Base-by-base conservation (phyloP, 1,140 invertebrate species). In the Samia ricini region DNA sequence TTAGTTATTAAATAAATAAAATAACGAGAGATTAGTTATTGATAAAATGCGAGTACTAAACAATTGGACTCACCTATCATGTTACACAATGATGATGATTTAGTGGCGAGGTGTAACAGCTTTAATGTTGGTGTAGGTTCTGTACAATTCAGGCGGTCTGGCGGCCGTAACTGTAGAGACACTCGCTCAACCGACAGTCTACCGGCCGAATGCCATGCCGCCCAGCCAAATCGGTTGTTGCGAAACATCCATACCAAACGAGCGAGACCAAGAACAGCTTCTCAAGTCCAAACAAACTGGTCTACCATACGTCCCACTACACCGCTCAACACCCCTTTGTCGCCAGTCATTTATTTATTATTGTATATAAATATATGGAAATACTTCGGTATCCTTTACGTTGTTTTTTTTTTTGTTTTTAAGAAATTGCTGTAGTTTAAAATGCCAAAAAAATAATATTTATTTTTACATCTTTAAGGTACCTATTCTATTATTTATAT, bases 61-160 rank as follows among this genome's bases (percentile, higher is more conserved):
- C 50, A 60, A 54, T 66, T 58, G 26, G 64, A 61, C 85, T 88
- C 67, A 88, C 85, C 85, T 83, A 88, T 88, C 85, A 88, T 88
- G 66, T 77, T 81, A 63, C 56, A 59, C 65, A 72, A 69, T 75
- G 82, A 79, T 73, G 74, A 79, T 85, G 69, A 70, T 74, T 74
- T 76, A 66, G 61, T 64, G 68, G 65, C 60, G 65, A 58, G 76
- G 80, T 79, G 70, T 81, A 88, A 88, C 79, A 72, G 77, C 76
- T 81, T 81, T 76, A 72, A 69, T 86, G 83, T 86, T 81, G 78
- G 71, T 72, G 81, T 86, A 86, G 83, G 83, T 86, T 86, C 76
- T 71, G 81, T 64, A 74, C 66, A 62, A 64, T 52, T 58, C 52
- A 69, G 63, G 62, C 56, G 52, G 62, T 21, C 57, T 59, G 64